phyloP scores from a whole-genome alignment of 2,888 invertebrate genomes.

The Glaucopsyche alexis region DNA sequence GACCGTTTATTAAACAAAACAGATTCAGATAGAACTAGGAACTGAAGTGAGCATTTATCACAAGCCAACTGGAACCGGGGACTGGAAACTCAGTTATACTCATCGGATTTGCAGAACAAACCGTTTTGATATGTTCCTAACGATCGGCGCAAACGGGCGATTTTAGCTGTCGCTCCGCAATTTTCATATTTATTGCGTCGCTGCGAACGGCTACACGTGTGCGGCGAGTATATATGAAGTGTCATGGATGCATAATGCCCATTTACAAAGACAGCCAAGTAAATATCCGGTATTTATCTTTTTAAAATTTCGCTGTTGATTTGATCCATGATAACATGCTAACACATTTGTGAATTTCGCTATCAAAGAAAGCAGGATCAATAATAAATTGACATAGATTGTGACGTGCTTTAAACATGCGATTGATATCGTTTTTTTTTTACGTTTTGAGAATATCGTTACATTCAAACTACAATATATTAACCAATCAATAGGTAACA shows the following conservation, averaged over 20 bases:
- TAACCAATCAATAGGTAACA: too few relatives aligned
- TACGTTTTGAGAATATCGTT: too few relatives aligned
- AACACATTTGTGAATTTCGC: not conserved
- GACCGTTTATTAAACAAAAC: conserved; percentile 11
- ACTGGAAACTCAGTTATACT: not conserved
- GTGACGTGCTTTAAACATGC: not conserved
- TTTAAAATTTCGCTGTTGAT: not conserved
- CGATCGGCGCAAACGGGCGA: not conserved
- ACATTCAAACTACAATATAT: too few relatives aligned
- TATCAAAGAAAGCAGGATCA: not conserved
- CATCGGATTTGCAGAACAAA: not conserved
- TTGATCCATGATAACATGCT: not conserved
- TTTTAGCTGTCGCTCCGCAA: not conserved
- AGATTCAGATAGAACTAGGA: conserved; percentile 17
- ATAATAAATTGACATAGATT: not conserved
- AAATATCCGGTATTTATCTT: not conserved
- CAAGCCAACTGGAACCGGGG: conserved; percentile 6
- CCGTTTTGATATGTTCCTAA: not conserved
- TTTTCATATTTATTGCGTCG: not conserved
- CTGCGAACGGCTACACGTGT: not conserved
- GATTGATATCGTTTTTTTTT: not conserved
- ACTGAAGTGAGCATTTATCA: conserved; percentile 10
- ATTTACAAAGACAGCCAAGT: not conserved
- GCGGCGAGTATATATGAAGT: not conserved
- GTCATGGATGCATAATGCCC: too few relatives aligned